Conservation (phyloP, 2,113 vertebrate species). For the Semnornis frantzii region DNA sequence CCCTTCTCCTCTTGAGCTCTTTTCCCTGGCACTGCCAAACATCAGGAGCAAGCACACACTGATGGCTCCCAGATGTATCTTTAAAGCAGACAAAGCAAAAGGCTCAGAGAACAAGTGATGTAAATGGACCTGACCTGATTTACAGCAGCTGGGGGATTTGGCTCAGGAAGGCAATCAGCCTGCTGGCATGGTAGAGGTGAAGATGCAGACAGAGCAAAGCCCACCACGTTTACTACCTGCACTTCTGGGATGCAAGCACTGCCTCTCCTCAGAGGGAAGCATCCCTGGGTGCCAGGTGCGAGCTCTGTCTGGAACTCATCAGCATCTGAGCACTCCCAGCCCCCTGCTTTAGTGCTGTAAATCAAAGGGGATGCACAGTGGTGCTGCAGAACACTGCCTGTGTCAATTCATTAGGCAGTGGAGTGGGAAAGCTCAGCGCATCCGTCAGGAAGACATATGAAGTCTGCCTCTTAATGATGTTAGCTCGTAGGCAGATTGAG, state of each 20-base stretch:
- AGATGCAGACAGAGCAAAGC: not conserved
- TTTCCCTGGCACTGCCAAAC: not conserved
- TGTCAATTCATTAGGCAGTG: slow-evolving; percentile 67
- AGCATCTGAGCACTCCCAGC: not conserved
- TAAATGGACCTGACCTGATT: not conserved
- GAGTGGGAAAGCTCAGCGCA: slow-evolving; percentile 36
- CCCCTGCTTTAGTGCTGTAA: not conserved
- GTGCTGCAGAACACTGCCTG: not conserved
- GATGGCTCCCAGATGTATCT: not conserved
- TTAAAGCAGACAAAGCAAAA: not conserved
- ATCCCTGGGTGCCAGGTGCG: not conserved
- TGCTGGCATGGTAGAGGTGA: not conserved
- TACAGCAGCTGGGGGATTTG: not conserved
- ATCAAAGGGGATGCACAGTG: slow-evolving; percentile 23
- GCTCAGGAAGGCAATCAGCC: not conserved
- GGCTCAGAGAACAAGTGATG: not conserved
- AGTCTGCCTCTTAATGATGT: slow-evolving; percentile 64
- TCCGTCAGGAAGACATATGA: slow-evolving; percentile 63
- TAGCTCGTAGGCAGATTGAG: slow-evolving; percentile 53
- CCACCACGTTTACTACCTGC: not conserved
- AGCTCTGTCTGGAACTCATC: slow-evolving; percentile 23
- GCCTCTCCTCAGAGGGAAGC: not conserved
- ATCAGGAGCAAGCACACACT: rapidly evolving
- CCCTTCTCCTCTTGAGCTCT: not conserved
- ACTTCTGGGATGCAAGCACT: not conserved